A percentile compares a stretch with the other conserved stretches of the same genome.
Conservation (phyloP, 2,113 vertebrate species). For the Semnornis frantzii region DNA sequence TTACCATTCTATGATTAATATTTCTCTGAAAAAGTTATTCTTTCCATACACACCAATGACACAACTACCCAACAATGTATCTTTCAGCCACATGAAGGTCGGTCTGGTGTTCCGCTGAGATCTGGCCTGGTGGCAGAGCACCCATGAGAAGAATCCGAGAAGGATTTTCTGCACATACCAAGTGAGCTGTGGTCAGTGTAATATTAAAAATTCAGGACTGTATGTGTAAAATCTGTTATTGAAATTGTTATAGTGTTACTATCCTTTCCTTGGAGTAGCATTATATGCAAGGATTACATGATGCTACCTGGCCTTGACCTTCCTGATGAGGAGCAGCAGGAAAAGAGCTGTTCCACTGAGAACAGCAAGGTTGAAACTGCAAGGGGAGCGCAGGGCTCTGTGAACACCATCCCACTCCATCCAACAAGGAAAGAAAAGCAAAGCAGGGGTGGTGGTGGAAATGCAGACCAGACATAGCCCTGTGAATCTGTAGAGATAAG, state of each 20-base stretch:
- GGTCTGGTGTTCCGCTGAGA: not conserved
- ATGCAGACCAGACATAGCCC: not conserved
- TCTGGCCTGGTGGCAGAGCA: not conserved
- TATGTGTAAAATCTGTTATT: not conserved
- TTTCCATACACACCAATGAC: not conserved
- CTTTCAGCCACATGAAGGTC: not conserved
- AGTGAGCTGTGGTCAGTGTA: not conserved
- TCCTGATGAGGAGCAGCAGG: not conserved
- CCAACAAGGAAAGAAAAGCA: not conserved
- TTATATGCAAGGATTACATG: not conserved
- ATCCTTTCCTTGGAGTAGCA: not conserved
- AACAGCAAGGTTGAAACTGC: rapidly evolving
- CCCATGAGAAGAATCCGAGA: not conserved
- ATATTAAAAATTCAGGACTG: not conserved
- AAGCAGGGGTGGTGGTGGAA: not conserved
- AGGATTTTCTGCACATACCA: not conserved
- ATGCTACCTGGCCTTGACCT: not conserved
- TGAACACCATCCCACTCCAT: not conserved
- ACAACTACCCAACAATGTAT: not conserved
- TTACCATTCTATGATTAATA: not conserved
- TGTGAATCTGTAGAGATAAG: not conserved
- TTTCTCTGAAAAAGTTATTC: not conserved
- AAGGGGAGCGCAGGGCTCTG: not conserved
- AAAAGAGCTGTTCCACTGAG: rapidly evolving
- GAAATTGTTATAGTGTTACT: not conserved